Conservation (phyloP, 2,113 vertebrate genomes). For the Vicugna pacos region DNA sequence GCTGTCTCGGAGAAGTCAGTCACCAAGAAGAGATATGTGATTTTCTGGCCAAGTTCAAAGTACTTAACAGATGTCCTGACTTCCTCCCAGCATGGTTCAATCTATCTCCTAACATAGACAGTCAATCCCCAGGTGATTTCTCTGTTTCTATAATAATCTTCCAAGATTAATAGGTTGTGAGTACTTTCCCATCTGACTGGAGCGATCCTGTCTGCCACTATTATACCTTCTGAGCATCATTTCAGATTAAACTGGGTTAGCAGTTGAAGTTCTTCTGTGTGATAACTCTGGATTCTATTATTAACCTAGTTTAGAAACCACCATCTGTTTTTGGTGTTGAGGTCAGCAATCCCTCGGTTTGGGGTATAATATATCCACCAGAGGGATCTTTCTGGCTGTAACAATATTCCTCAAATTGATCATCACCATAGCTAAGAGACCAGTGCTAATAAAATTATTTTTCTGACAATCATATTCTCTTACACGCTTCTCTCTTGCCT, state of each 20-base stretch:
- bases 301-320: conserved; percentile 57
- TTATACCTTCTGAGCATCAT: background rate
- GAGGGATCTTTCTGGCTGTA: conserved; percentile 18
- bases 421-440: background rate
- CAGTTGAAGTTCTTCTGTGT: conserved; percentile 29
- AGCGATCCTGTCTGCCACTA: background rate
- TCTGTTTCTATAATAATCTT: background rate
- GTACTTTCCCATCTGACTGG: background rate
- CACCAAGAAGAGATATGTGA: background rate
- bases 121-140: background rate
- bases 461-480: conserved; percentile 4
- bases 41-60: conserved; percentile 30
- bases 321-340: conserved; percentile 61
- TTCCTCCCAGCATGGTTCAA: background rate
- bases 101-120: background rate
- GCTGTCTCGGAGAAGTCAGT: background rate
- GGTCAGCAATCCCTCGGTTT: conserved; percentile 62
- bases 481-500: background rate
- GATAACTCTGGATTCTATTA: conserved; percentile 60
- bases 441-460: conserved; percentile 8
- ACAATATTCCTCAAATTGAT: conserved; percentile 39
- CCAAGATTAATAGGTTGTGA: background rate
- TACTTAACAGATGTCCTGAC: background rate
- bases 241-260: background rate
- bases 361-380: conserved; percentile 18